Evolutionary conservation across 2,888 invertebrate species (phyloP), one percentile per base, ranked within the genome.

Genomic region (Steinernema scapterisci): DNA sequence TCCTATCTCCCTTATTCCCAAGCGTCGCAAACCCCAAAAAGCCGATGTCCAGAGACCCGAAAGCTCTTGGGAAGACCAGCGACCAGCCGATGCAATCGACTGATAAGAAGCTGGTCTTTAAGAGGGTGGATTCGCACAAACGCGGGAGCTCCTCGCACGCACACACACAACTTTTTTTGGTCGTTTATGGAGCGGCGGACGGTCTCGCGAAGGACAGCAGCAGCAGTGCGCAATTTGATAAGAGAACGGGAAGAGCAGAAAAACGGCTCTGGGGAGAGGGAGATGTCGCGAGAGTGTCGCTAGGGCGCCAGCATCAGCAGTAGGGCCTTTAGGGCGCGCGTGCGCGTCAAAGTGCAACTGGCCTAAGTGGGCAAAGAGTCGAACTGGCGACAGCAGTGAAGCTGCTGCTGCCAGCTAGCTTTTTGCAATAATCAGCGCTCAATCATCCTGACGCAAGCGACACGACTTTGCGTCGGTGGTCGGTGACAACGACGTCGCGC

Each of bases 101-200:
- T 63, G 63, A 63, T 63, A 63, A 63, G 63, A 16, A 31, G 63
- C 63, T 13, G n/a, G n/a, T n/a, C n/a, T n/a, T n/a, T n/a, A 25
- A 19, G 19, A 38, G 38, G 9, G 54, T 6, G 63, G 63, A 25
- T 63, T 63, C 63, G 63, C 63, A 63, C 63, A 63, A 63, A 63
- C 63, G 63, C 27, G 31, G 63, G 27, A 27, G 38, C 31, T n/a
- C n/a, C n/a, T n/a, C n/a, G n/a, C 27, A 25, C 31, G 31, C 38
- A 25, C 25, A 31, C 63, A n/a, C 63, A 63, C 31, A 63, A 63
- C 63, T 63, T 63, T 63, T 63, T 63, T 27, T 27, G 13, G n/a
- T n/a, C n/a, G n/a, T n/a, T n/a, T n/a, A n/a, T n/a, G 38, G 38
- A 6, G 38, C 63, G 23, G 54, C 54, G 21, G n/a, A 3, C 48